Evolutionary conservation across 1,140 invertebrate species (phyloP).

Genomic region (Micrasema minimum): DNA sequence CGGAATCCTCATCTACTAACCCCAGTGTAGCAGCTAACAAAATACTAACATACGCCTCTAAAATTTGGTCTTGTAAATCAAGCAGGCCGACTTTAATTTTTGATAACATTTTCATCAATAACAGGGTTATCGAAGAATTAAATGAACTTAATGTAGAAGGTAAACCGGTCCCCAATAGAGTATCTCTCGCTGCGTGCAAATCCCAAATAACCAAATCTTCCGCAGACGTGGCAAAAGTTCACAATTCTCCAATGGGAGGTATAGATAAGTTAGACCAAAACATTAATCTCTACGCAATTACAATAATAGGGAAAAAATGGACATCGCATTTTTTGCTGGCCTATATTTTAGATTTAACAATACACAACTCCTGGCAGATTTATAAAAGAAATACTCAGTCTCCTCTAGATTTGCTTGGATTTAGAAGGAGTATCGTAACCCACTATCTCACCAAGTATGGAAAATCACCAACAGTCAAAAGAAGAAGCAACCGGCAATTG

Average conservation of each 20-base stretch:
- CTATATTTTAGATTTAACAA: slow-evolving; percentile 45
- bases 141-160: slow-evolving; percentile 29
- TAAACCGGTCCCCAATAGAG: slow-evolving; percentile 40
- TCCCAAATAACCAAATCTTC: slow-evolving; percentile 27
- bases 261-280: slow-evolving; percentile 48
- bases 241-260: slow-evolving; percentile 49
- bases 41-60: slow-evolving; percentile 38
- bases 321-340: slow-evolving; percentile 46
- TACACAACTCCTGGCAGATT: slow-evolving; percentile 49
- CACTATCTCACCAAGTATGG: slow-evolving; percentile 43
- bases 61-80: slow-evolving; percentile 31
- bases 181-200: slow-evolving; percentile 38
- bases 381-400: slow-evolving; percentile 39
- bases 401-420: slow-evolving; percentile 46
- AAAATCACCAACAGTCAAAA: slow-evolving; percentile 40
- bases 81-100: slow-evolving; percentile 27
- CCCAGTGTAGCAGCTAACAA: slow-evolving; percentile 28
- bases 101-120: slow-evolving; percentile 42
- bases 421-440: slow-evolving; percentile 47
- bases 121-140: slow-evolving; percentile 35
- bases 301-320: slow-evolving; percentile 47
- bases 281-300: slow-evolving; percentile 46
- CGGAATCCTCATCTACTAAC: slow-evolving; percentile 20
- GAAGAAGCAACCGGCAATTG: slow-evolving; percentile 10
- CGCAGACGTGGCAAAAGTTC: slow-evolving; percentile 28